Evolutionary conservation across 2,797 vertebrate species (phyloP).

Genomic region (Octomys mimax): DNA sequence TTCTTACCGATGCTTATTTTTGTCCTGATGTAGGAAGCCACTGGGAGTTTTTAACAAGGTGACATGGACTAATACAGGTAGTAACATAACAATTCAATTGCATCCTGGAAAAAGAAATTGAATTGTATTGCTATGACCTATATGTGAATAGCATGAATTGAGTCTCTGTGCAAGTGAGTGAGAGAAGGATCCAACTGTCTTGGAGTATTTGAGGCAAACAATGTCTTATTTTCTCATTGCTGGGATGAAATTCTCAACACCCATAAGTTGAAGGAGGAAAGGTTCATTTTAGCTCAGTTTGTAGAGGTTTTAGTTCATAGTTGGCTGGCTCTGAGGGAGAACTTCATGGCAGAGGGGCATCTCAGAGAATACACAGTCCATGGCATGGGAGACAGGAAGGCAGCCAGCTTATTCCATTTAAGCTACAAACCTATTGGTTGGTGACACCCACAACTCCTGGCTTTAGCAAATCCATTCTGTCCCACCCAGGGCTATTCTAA

Average conservation of each 20-base stretch:
- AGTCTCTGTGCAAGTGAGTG: not conserved
- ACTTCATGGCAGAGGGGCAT: not conserved
- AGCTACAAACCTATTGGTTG: not conserved
- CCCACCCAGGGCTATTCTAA: not conserved
- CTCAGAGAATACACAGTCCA: not conserved
- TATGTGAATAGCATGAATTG: not conserved
- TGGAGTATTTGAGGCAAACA: not conserved
- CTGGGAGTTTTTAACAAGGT: not conserved
- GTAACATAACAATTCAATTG: not conserved
- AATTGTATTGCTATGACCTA: not conserved
- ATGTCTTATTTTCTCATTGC: not conserved
- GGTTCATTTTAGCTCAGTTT: not conserved
- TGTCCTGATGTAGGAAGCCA: not conserved
- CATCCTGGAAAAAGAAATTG: not conserved
- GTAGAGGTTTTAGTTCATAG: not conserved
- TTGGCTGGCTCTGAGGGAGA: not conserved
- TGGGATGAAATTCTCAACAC: not conserved
- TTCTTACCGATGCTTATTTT: not conserved
- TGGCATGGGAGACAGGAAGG: not conserved
- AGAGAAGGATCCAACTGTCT: not conserved
- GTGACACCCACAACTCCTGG: not conserved
- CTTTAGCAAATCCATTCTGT: not conserved
- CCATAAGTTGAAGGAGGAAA: not conserved
- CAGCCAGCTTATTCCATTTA: not conserved
- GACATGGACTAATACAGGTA: not conserved